Evolutionary conservation across 2,888 invertebrate genomes (phyloP).

Genomic region (Odontocolon sp.): DNA sequence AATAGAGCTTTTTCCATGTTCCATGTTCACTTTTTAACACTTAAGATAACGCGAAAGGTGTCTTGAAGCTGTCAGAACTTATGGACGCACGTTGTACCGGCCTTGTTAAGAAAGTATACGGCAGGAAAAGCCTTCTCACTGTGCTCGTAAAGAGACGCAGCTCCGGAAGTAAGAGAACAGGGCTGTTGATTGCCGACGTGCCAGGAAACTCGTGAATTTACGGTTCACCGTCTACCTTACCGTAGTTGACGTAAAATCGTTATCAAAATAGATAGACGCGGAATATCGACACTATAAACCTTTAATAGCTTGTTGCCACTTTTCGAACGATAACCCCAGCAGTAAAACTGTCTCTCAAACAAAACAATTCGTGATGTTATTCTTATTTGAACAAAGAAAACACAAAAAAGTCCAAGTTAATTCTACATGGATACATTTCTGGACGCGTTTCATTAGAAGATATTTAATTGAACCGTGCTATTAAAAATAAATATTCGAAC

Average conservation of each 20-base stretch:
- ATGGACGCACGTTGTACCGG: neutral
- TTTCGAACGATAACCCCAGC: slow-evolving; percentile 13
- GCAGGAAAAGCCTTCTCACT: neutral
- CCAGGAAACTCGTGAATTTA: neutral
- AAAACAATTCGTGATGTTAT: neutral
- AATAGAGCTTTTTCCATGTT: neutral
- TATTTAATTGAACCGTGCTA: too few species aligned
- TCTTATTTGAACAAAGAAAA: neutral
- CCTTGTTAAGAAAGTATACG: neutral
- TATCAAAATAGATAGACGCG: neutral
- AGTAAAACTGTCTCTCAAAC: too few species aligned
- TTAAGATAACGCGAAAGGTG: neutral
- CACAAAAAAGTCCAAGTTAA: too few species aligned
- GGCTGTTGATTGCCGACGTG: neutral
- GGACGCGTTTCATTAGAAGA: too few species aligned
- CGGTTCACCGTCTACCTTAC: neutral
- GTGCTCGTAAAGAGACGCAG: neutral
- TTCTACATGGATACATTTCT: too few species aligned
- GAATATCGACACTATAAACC: neutral
- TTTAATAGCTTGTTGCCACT: neutral
- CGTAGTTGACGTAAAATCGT: slow-evolving; percentile 11
- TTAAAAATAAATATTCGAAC: too few species aligned
- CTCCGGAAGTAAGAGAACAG: slow-evolving; percentile 1
- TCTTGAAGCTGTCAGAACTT: neutral
- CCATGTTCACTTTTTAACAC: neutral